Base-by-base conservation (phyloP, 2,888 invertebrate species). In the Drosophila silvestris region DNA sequence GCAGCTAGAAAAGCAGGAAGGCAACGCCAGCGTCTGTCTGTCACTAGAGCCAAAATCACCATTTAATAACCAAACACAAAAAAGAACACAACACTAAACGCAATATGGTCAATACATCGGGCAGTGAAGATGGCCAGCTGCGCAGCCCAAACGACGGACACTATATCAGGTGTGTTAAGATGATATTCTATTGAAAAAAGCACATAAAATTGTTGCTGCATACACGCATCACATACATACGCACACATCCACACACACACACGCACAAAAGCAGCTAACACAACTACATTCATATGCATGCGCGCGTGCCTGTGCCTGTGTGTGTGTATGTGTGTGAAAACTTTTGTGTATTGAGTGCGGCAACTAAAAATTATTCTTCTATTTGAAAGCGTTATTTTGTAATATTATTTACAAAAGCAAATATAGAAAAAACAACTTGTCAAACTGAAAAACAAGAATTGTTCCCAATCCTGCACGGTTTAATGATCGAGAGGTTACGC, bases 111-210 rank as follows among this genome's bases (percentile, higher is more conserved):
- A 91, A 92, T 79, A 92, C 92, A 77, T 93, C 93, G 65, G 93
- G 93, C 67, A 97, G 97, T 93, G 97, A 97, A 94, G 97, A 97
- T 94, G 97, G 97, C 81, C 97, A 97, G 95, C 94, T 97, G 92
- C 96, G 96, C 91, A 97, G 97, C 93, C 97, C 97, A 83, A 93
- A 95, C 72, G 94, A 93, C 82, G 91, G 91, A 72, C 86, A 94
- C 91, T 94, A 95, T 92, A 94, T 95, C 93, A 95, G 93, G 93
- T 93, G 90, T 89, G 93, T 93, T 92, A 82, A 77, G 70, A 65
- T 47, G 41, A 44, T 54, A 63, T 62, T 68, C 61, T 73, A 74
- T 70, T 74, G 82, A 77, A 75, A 76, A 75, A 76, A 83, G 63
- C 85, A 89, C 91, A 82, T 83, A 85, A 91, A 92, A 91, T 91